These are phyloP conservation scores for Clarias pachynema DNA, from an alignment of 2,797 vertebrate species.

Conservation along the genomic window DNA sequence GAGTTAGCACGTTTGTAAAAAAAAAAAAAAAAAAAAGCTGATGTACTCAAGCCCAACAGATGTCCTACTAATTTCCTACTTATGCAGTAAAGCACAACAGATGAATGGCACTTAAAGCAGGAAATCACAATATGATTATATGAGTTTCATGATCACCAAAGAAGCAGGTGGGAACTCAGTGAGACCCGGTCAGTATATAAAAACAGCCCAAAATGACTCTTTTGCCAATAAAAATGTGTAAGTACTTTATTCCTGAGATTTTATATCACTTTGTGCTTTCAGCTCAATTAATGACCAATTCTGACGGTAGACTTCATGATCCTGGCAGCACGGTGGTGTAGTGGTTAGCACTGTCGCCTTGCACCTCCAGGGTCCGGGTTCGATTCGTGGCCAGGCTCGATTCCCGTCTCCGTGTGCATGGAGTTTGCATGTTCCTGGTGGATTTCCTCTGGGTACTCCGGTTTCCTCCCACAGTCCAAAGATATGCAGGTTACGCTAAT, in stretches of 20 bases:
- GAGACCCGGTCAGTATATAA: not conserved
- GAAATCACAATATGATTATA: not conserved
- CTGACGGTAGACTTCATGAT: not conserved
- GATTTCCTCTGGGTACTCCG: no score
- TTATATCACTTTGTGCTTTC: not conserved
- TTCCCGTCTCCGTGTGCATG: no score
- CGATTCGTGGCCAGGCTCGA: no score
- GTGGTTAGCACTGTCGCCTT: no score
- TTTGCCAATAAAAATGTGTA: not conserved
- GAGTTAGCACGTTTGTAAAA: constrained; percentile 21
- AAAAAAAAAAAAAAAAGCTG: not conserved
- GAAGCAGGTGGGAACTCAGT: not conserved
- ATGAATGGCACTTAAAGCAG: not conserved
- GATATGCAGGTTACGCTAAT: no score
- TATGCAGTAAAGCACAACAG: not conserved
- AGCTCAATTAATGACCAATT: not conserved
- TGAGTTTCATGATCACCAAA: not conserved
- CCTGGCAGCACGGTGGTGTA: no score
- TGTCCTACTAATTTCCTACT: not conserved
- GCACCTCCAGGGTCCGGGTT: no score
- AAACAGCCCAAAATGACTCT: not conserved
- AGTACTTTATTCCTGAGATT: not conserved
- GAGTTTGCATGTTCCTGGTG: no score
- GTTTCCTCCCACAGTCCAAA: no score
- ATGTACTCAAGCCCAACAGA: no score